Evolutionary conservation across 1,140 invertebrate genomes (phyloP), one percentile per base, ranked within the genome.

Genomic region (Bombus turneri): DNA sequence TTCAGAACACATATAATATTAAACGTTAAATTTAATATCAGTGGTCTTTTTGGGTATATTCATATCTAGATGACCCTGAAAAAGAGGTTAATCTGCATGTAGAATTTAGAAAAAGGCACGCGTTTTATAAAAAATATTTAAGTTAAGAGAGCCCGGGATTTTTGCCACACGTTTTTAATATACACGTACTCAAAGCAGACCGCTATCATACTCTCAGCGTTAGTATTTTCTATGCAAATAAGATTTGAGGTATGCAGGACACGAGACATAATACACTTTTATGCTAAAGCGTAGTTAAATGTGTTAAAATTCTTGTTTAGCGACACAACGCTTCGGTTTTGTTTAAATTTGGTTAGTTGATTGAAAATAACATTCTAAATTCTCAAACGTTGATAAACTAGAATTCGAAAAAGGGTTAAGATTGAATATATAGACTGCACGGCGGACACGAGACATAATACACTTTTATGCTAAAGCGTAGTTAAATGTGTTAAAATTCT

Each of bases 161-260:
- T 74, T 74, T 53, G 25, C 39, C 43, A 15, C 28, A 13, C 31
- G 25, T 74, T 43, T n/a, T 73, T 47, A 47, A 73, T 43, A 73
- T 74, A 74, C 41, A 31, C 72, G 43, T 47, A 34, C 43, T 53
- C 43, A 74, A 53, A 74, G 73, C 73, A 47, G 73, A 22, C 41
- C 22, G 43, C 72, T 34, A 74, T 34, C n/a, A 53, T 74, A 71
- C 22, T 71, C 25, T 28, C 68, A 34, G 43, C 43, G 28, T 74
- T 53, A 53, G 43, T 53, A 74, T 31, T 74, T 47, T 53, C 73
- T 53, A 74, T 74, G 73, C 73, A 74, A 74, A 74, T 34, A 74
- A 74, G n/a, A 18, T 74, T 53, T 74, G 41, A 53, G 53, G 41
- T 34, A 5, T 34, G 73, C 43, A 25, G 9, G 10, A 34, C 73